Evolutionary conservation across 2,888 invertebrate species (phyloP).

Genomic region (Synanthedon andrenaeformis): DNA sequence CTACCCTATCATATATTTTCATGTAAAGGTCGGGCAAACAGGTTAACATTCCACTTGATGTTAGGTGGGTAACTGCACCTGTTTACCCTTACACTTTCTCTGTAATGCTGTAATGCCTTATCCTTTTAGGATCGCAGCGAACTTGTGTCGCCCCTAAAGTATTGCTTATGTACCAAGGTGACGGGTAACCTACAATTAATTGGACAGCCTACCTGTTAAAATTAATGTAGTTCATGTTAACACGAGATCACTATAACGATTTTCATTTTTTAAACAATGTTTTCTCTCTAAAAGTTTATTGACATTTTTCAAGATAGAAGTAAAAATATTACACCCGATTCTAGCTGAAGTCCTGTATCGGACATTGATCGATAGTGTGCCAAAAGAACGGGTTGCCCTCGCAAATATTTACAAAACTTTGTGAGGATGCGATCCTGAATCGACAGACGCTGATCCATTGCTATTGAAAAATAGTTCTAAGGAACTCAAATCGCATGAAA

Average conservation of each 20-base stretch:
- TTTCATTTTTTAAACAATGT: not conserved
- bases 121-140: too few relatives aligned
- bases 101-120: too few relatives aligned
- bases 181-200: too few relatives aligned
- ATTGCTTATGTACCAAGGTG: too few relatives aligned
- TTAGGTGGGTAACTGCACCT: too few relatives aligned
- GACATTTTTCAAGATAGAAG: conserved; percentile 4
- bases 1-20: too few relatives aligned
- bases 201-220: too few relatives aligned
- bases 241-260: not conserved
- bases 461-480: conserved; percentile 14
- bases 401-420: conserved; percentile 39
- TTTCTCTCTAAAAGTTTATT: conserved; percentile 4
- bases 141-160: too few relatives aligned
- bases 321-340: conserved; percentile 24
- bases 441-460: conserved; percentile 26
- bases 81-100: too few relatives aligned
- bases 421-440: conserved; percentile 12
- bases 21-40: too few relatives aligned
- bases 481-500: not conserved
- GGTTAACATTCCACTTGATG: too few relatives aligned
- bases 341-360: conserved; percentile 29
- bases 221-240: too few relatives aligned
- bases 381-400: conserved; percentile 33
- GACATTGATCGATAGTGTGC: conserved; percentile 43